A percentile compares a stretch with the other conserved stretches of the same genome.
Evolutionary conservation across 2,888 invertebrate species (phyloP).

Genomic region (Autographa pulchrina): DNA sequence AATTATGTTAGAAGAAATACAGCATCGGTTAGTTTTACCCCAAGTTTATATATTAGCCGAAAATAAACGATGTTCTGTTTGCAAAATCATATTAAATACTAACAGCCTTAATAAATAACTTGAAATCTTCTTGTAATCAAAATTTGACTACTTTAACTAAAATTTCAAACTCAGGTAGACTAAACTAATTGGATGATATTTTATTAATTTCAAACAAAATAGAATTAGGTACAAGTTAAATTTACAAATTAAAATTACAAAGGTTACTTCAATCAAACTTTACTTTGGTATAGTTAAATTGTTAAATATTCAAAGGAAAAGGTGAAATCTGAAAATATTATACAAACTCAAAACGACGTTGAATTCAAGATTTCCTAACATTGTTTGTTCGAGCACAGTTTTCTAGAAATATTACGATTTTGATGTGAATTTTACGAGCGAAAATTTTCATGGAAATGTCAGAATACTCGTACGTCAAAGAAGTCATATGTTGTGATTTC

Average conservation of each 20-base stretch:
- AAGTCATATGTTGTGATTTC: background rate
- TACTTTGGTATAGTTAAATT: background rate
- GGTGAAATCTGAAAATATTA: background rate
- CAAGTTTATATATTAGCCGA: no score
- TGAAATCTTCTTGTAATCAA: no score
- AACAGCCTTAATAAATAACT: no score
- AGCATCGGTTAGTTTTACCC: no score
- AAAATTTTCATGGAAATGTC: background rate
- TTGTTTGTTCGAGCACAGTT: background rate
- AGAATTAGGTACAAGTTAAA: background rate
- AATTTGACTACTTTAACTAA: no score
- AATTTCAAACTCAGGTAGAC: no score
- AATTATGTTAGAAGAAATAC: no score
- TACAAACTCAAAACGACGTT: background rate
- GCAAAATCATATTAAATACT: no score
- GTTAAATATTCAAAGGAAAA: background rate
- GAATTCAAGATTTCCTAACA: background rate
- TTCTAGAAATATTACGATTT: background rate
- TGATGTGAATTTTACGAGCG: constrained; percentile 1
- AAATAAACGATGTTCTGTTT: no score
- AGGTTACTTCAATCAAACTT: background rate
- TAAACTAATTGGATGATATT: background rate
- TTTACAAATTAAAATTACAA: background rate
- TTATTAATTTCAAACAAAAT: background rate
- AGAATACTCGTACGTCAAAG: background rate